phyloP scores from a whole-genome alignment of 2,888 invertebrate genomes.

The Coremacera marginata region DNA sequence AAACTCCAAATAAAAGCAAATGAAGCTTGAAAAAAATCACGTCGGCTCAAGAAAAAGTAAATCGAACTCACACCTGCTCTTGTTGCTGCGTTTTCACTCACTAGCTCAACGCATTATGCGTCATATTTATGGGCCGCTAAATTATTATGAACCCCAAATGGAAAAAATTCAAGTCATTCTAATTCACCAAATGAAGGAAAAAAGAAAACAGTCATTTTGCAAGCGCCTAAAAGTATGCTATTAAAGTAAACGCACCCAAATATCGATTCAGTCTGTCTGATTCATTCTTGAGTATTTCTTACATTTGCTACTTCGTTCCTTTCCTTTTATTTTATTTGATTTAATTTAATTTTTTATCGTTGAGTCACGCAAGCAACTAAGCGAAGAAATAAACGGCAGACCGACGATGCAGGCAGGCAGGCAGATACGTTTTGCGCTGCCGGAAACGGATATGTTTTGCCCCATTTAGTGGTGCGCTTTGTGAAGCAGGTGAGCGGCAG shows the following conservation, averaged over 20 bases:
- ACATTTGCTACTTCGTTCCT: background rate
- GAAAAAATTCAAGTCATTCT: background rate
- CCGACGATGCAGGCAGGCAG: too few species aligned
- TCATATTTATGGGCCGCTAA: conserved; percentile 12
- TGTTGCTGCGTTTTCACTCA: background rate
- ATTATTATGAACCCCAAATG: background rate
- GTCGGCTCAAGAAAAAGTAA: background rate
- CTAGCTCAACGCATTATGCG: background rate
- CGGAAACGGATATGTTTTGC: conserved; percentile 25
- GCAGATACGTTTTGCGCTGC: background rate
- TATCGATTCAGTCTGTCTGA: conserved; percentile 2
- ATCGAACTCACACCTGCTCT: background rate
- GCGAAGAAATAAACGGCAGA: background rate
- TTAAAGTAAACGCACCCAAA: conserved; percentile 7
- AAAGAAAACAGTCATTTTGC: background rate
- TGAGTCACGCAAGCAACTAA: conserved; percentile 2
- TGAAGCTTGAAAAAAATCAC: background rate
- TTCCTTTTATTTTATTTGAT: background rate
- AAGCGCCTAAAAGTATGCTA: conserved; percentile 22
- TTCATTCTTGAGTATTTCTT: background rate
- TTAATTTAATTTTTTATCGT: background rate
- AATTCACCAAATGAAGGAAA: background rate
- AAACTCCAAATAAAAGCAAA: background rate
- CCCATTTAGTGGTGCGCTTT: conserved; percentile 18
- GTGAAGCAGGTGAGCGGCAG: background rate